These are phyloP conservation scores for Artibeus lituratus DNA, from an alignment of 2,797 vertebrate species.

Conservation along the genomic window DNA sequence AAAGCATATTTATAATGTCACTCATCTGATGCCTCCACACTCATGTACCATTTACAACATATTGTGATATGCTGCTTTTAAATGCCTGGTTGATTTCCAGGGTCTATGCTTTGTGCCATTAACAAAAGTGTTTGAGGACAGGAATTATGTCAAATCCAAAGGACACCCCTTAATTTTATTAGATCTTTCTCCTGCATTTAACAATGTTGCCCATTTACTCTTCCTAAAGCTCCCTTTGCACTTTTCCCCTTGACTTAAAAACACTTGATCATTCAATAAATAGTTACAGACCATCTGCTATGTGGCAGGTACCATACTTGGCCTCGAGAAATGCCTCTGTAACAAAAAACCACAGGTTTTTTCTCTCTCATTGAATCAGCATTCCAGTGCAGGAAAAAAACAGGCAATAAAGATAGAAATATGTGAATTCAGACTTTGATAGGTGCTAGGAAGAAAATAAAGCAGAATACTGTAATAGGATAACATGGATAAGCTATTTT, in stretches of 20 bases:
- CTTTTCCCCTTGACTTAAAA: neutral
- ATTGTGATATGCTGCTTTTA: neutral
- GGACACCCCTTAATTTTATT: neutral
- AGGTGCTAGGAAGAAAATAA: neutral
- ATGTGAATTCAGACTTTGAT: neutral
- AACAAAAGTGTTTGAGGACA: conserved; percentile 5
- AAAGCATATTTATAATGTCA: conserved; percentile 46
- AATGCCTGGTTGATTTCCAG: neutral
- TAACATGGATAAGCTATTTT: neutral
- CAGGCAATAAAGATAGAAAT: neutral
- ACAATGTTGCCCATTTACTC: neutral
- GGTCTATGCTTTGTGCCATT: neutral
- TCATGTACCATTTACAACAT: neutral
- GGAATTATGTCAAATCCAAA: neutral
- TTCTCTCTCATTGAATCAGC: neutral
- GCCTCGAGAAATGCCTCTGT: neutral
- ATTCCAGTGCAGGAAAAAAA: neutral
- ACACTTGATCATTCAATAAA: neutral
- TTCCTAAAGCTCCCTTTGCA: neutral
- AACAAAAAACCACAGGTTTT: neutral
- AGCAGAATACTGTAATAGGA: neutral
- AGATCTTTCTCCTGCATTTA: neutral
- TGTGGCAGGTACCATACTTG: neutral
- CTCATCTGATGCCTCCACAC: neutral
- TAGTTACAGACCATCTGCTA: neutral